These are phyloP conservation scores for Drosophila malerkotliana DNA, from an alignment of 1,140 invertebrate species.

Conservation along the genomic window DNA sequence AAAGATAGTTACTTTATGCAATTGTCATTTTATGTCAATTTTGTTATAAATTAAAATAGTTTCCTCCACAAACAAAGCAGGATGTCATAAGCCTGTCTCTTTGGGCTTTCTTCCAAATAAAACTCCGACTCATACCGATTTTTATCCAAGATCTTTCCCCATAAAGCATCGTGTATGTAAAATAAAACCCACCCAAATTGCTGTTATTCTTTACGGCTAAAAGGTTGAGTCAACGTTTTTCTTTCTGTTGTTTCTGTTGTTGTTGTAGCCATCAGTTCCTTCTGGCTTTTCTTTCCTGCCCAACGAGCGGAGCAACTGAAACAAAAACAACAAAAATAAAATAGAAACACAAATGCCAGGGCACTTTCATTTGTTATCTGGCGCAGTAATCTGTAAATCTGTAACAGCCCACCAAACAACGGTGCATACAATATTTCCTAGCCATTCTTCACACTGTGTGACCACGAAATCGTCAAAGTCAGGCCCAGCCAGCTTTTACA, in stretches of 20 bases:
- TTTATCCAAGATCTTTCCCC: slow-evolving; percentile 55
- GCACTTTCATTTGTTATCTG: slow-evolving; percentile 80
- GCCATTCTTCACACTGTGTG: slow-evolving; percentile 81
- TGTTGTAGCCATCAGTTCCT: slow-evolving; percentile 28
- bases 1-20: too few species aligned
- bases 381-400: slow-evolving; percentile 65
- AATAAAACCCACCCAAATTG: slow-evolving; percentile 43
- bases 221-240: slow-evolving; percentile 32
- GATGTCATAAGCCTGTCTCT: slow-evolving; percentile 3
- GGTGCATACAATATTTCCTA: slow-evolving; percentile 80
- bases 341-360: slow-evolving; percentile 54
- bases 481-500: slow-evolving; percentile 62
- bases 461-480: slow-evolving; percentile 78
- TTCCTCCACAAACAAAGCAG: neutral
- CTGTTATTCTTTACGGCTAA: slow-evolving; percentile 47
- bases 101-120: slow-evolving; percentile 38
- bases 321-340: slow-evolving; percentile 11
- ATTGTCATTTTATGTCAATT: too few species aligned
- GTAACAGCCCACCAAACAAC: slow-evolving; percentile 77
- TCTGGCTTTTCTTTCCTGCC: slow-evolving; percentile 42
- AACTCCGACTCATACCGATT: slow-evolving; percentile 25
- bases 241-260: slow-evolving; percentile 23
- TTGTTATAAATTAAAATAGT: too few species aligned
- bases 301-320: slow-evolving; percentile 38
- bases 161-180: slow-evolving; percentile 49